A percentile compares a stretch with the other conserved stretches of the same genome.
These are phyloP conservation scores for Phrynocephalus guinanensis DNA, from an alignment of 2,797 vertebrate species.

Conservation along the genomic window DNA sequence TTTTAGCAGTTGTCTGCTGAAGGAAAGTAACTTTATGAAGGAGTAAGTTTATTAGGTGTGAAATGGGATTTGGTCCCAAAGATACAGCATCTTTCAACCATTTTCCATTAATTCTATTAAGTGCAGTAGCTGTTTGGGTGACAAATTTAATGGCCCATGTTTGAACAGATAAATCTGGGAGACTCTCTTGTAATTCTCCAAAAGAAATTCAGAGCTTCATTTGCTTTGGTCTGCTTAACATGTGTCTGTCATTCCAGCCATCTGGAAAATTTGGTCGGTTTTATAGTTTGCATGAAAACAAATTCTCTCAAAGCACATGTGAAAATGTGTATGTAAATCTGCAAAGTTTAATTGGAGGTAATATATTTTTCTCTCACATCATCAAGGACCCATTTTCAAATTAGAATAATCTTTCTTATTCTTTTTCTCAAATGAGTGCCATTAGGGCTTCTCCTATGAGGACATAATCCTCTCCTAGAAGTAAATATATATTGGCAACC, in stretches of 20 bases:
- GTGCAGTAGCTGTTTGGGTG: conserved; percentile 12
- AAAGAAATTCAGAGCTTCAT: conserved; percentile 11
- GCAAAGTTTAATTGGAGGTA: background rate
- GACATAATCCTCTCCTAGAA: background rate
- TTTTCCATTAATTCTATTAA: conserved; percentile 39
- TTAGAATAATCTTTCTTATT: background rate
- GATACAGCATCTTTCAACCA: conserved; percentile 27
- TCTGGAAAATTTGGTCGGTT: background rate
- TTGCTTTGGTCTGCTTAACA: conserved; percentile 4
- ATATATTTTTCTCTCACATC: background rate
- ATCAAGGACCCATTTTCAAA: background rate
- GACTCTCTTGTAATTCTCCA: background rate
- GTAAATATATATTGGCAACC: conserved; percentile 12
- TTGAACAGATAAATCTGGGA: conserved; percentile 9
- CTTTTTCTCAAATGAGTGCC: background rate
- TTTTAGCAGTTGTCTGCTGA: conserved; percentile 26
- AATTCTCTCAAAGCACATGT: background rate
- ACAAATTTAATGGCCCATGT: conserved; percentile 23
- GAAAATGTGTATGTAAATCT: background rate
- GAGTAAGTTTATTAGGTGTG: conserved; percentile 34
- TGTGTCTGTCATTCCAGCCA: background rate
- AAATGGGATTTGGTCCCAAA: conserved; percentile 42
- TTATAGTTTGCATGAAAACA: background rate
- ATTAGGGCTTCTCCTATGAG: background rate
- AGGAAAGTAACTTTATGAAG: conserved; percentile 25